Evolutionary conservation across 2,113 vertebrate species (phyloP).

Genomic region (Phylloscopus whistleri): DNA sequence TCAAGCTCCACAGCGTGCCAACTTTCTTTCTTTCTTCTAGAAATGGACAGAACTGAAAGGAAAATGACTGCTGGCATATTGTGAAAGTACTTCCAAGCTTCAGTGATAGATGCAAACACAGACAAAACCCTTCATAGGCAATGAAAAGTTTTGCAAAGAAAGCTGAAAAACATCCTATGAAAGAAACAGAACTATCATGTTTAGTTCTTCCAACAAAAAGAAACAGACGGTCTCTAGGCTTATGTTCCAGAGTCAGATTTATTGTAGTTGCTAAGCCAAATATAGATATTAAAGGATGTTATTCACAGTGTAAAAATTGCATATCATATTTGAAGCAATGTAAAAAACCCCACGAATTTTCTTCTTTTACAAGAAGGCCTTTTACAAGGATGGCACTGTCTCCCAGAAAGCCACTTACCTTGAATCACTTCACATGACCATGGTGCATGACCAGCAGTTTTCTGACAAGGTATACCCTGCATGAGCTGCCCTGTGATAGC

Average conservation of each 20-base stretch:
- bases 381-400: background rate
- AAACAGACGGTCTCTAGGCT: background rate
- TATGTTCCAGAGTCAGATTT: conserved; percentile 23
- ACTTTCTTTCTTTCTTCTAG: conserved; percentile 57
- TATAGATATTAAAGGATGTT: conserved; percentile 34
- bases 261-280: conserved; percentile 33
- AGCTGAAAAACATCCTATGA: conserved; percentile 20
- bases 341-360: background rate
- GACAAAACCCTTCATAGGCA: conserved; percentile 41
- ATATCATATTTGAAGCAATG: background rate
- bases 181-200: conserved; percentile 21
- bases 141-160: conserved; percentile 48
- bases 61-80: conserved; percentile 60
- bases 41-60: conserved; percentile 65
- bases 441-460: background rate
- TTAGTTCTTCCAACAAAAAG: conserved; percentile 41
- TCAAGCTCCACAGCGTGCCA: conserved; percentile 26
- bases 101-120: conserved; percentile 60
- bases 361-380: background rate
- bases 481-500: background rate
- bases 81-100: conserved; percentile 42
- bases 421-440: background rate
- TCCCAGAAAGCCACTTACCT: background rate
- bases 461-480: background rate
- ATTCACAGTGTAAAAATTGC: background rate